Base-by-base conservation (phyloP, 2,888 invertebrate genomes). In the Pterostichus madidus region DNA sequence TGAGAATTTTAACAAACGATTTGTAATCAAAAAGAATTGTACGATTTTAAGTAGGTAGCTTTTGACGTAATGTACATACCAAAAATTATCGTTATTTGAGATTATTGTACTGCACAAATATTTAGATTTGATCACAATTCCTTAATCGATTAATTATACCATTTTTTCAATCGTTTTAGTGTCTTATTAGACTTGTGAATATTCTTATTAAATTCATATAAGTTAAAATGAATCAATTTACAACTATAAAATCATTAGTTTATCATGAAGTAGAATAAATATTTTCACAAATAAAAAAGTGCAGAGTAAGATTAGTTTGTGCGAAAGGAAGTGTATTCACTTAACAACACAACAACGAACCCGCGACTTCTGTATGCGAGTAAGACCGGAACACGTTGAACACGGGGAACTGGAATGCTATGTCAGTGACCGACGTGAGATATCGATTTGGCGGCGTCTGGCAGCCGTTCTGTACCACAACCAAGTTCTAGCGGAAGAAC, bases 351-450 rank as follows among this genome's bases (percentile, higher is more conserved):
- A 24, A 59, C 8, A 46, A 73, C 73, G 44, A 73, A 73, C 73
- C 46, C 44, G 24, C 10, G 24, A 15, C 46, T 73, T 11, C 35
- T 2, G 73, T 68, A 44, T 35, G 44, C 39, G 32, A 35, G 35
- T 68, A 68, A 73, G 46, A 73, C 46, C 73, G 73, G 73, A 53
- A 73, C 46, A 73, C 73, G 44, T 15, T 39, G 73, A 68, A 68
- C 68, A 68, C 44, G 35, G 68, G 68, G 68, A 68, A 92, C 96
- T 96, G 91, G 97, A 97, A 90, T 97, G 97, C 91, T 96, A 97
- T 90, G 97, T 82, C 82, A 76, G 75, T 82, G 82, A 82, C 82
- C 82, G 82, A 32, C 52, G 91, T 75, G 49, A 56, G 59, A 64
- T 82, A 82, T 82, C 82, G 82, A 82, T 82, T 76, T 49, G 76